phyloP scores from a whole-genome alignment of 2,888 invertebrate genomes.

The Pheosia tremula region DNA sequence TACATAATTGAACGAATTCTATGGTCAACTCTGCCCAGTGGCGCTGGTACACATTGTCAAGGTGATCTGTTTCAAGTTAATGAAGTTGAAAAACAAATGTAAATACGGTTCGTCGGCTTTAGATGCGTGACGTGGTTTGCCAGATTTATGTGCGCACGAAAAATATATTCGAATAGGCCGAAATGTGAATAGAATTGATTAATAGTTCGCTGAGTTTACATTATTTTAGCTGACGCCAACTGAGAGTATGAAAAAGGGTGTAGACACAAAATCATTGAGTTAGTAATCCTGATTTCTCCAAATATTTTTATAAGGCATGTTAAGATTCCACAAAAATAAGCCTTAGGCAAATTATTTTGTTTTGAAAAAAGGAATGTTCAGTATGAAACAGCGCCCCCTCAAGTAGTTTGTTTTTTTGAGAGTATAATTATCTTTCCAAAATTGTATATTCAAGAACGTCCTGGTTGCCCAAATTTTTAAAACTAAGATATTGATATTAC shows the following conservation, averaged over 20 bases:
- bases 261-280: not conserved
- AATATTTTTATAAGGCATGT: too few species aligned
- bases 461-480: too few species aligned
- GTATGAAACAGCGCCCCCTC: too few species aligned
- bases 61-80: slow-evolving; percentile 2
- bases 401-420: too few species aligned
- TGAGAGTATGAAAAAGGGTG: not conserved
- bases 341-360: too few species aligned
- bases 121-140: not conserved
- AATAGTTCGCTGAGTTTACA: not conserved
- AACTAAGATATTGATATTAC: too few species aligned
- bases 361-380: too few species aligned
- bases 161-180: not conserved
- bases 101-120: not conserved
- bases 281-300: too few species aligned
- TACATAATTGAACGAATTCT: not conserved
- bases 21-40: not conserved
- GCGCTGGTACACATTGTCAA: not conserved
- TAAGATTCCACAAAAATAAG: too few species aligned
- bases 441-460: too few species aligned
- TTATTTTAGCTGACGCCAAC: not conserved
- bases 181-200: not conserved
- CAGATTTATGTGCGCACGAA: not conserved
- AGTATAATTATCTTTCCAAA: too few species aligned
- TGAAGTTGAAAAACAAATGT: slow-evolving; percentile 3